A percentile compares a stretch with the other conserved stretches of the same genome.
phyloP scores from a whole-genome alignment of 2,797 vertebrate species.

The Helicolenus hilgendorfi region DNA sequence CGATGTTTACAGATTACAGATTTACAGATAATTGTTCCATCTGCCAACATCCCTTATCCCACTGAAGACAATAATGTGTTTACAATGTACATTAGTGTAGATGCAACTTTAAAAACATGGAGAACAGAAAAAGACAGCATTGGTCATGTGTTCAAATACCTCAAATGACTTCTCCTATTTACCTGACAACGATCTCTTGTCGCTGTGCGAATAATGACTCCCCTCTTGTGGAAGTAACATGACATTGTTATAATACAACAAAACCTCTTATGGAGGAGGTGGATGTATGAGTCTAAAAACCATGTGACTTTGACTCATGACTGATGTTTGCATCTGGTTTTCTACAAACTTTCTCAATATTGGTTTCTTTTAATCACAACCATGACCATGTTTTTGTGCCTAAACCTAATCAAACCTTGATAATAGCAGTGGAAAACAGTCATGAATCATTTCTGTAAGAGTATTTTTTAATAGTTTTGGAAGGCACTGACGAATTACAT shows the following conservation, averaged over 20 bases:
- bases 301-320: not conserved
- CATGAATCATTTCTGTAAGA: no score
- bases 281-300: not conserved
- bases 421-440: no score
- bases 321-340: not conserved
- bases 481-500: no score
- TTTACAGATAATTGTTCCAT: constrained; percentile 16
- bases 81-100: not conserved
- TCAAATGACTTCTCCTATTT: not conserved
- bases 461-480: no score
- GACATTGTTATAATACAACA: not conserved
- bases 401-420: not conserved
- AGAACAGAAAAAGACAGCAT: not conserved
- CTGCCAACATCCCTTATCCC: not conserved
- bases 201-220: not conserved
- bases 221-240: not conserved
- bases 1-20: not conserved
- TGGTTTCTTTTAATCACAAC: not conserved
- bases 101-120: no score
- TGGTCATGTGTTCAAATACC: not conserved
- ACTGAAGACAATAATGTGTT: not conserved
- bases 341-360: not conserved
- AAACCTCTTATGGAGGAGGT: not conserved
- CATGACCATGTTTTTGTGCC: not conserved
- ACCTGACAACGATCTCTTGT: not conserved